These are phyloP conservation scores for Falco peregrinus DNA, from an alignment of 2,797 vertebrate genomes.

Conservation along the genomic window DNA sequence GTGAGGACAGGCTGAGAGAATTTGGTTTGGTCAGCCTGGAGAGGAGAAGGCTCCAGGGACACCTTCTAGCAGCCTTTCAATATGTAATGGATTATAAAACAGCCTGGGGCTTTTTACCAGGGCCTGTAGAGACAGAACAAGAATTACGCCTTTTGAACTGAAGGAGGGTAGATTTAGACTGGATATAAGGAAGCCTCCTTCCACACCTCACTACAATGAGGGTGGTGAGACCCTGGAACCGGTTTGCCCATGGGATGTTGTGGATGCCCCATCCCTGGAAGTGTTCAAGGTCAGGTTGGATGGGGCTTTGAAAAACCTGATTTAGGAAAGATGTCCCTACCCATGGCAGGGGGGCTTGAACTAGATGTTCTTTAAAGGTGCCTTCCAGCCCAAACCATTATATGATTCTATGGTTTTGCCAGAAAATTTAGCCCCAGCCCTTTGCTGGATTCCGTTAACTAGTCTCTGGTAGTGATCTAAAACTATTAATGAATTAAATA, in stretches of 20 bases:
- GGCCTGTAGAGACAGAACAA: not conserved
- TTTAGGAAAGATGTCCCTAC: not conserved
- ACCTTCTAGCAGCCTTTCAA: no score
- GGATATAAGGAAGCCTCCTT: not conserved
- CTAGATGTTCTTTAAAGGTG: not conserved
- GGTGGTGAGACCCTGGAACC: not conserved
- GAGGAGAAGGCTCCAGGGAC: not conserved
- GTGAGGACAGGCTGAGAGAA: not conserved
- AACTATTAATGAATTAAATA: no score
- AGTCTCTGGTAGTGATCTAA: not conserved
- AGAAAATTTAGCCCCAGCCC: not conserved
- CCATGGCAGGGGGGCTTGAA: not conserved
- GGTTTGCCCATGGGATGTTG: not conserved
- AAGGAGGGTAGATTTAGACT: not conserved
- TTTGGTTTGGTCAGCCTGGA: not conserved
- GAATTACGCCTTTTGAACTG: not conserved
- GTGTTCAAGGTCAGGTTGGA: not conserved
- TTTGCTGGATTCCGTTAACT: not conserved
- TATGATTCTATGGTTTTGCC: not conserved
- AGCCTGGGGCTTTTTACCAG: not conserved
- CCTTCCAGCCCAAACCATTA: not conserved
- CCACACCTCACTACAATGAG: not conserved
- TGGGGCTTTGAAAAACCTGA: not conserved
- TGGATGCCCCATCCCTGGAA: not conserved
- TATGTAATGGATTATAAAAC: not conserved